Evolutionary conservation across 2,113 vertebrate species (phyloP), one percentile per base, ranked within the genome.

Genomic region (Coptodon bakossiorum): DNA sequence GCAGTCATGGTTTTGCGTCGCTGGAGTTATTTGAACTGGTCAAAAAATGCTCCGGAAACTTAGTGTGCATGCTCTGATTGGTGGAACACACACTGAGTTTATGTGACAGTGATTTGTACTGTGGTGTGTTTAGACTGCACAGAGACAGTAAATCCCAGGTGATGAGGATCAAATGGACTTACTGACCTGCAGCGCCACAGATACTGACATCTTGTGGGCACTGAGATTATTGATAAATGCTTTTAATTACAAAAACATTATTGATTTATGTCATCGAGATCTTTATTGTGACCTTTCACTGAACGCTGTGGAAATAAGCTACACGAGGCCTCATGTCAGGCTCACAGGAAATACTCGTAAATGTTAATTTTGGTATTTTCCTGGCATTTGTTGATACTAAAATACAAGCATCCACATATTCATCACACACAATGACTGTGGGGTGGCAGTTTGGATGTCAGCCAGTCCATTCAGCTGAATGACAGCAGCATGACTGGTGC

Each of bases 121-220:
- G 76, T 56, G 27, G 71, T 92, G 91, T 84, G 84, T 90, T 90
- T 38, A 9, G 61, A 71, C 57, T 71, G 19, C 31, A 83, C 84
- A 91, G 61, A 71, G 80, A 76, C 54, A 54, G 84, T 90, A 90
- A 93, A 92, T 93, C 93, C 88, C 83, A 53, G 82, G 43, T 90
- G 92, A 95, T 90, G 84, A 78, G 87, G 93, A 94, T 95, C 89
- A 95, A 56, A 80, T 87, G 83, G 84, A 93, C 6, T 94, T 90
- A 86, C 31, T 71, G 89, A 88, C 86, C 73, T 24, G 53, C 57
- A 31, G 81, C 27, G 13, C 68, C 81, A 61, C 84, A 71, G n/a
- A 92, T 68, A 88, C 88, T 89, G 93, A 93, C 94, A 90, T 86
- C 94, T 92, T 88, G 89, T 94, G 95, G 94, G 87, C 45, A 53